These are phyloP conservation scores for Nomada fucata DNA, from an alignment of 2,888 invertebrate species.

Conservation along the genomic window DNA sequence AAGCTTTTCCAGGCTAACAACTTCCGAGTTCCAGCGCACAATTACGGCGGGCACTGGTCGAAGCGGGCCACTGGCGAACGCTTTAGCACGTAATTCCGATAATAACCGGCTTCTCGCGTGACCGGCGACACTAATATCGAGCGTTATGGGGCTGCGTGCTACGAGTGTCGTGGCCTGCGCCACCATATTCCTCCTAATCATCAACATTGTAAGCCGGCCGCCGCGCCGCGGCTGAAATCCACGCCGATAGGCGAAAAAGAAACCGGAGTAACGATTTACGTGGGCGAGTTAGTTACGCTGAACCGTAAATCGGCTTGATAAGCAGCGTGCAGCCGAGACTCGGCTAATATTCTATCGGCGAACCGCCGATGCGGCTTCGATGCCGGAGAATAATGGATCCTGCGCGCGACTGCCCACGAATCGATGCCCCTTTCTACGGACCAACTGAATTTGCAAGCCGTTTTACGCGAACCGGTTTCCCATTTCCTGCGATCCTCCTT, in stretches of 20 bases:
- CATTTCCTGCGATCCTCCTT: not conserved
- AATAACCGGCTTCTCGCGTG: conserved; percentile 67
- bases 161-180: conserved; percentile 52
- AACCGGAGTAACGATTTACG: conserved; percentile 42
- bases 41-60: conserved; percentile 24
- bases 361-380: conserved; percentile 23
- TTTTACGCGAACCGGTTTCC: conserved; percentile 24
- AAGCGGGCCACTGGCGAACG: conserved; percentile 46
- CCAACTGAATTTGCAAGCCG: conserved; percentile 5
- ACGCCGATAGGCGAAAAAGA: conserved; percentile 51
- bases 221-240: conserved; percentile 33
- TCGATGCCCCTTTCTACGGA: conserved; percentile 35
- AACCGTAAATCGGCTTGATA: conserved; percentile 55
- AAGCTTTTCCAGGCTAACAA: conserved; percentile 28
- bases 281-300: conserved; percentile 48
- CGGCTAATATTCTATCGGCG: conserved; percentile 40
- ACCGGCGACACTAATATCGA: conserved; percentile 65
- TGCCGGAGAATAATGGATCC: conserved; percentile 30
- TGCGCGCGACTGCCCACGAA: conserved; percentile 7
- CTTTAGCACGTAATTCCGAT: conserved; percentile 68
- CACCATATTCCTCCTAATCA: conserved; percentile 59
- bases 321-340: conserved; percentile 22
- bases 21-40: conserved; percentile 47
- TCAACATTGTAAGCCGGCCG: conserved; percentile 60
- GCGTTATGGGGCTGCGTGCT: conserved; percentile 66